Evolutionary conservation across 1,140 invertebrate species (phyloP).

Genomic region (Meloidogyne hapla): DNA sequence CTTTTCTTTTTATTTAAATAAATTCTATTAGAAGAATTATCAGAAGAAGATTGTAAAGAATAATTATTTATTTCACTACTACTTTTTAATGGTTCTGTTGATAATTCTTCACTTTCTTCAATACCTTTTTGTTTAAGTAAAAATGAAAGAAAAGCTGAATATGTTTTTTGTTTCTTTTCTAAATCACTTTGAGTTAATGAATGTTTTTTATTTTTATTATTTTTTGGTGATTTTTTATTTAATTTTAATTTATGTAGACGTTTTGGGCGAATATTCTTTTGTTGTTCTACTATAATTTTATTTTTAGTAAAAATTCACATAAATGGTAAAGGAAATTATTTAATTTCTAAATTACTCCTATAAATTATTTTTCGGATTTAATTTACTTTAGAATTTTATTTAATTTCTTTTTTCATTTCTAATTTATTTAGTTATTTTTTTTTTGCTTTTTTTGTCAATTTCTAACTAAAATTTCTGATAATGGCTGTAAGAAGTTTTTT

Average conservation of each 20-base stretch:
- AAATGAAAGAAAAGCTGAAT: not conserved
- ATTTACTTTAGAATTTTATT: too few relatives aligned
- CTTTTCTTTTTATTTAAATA: not conserved
- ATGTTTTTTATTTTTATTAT: not conserved
- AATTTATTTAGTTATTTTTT: too few relatives aligned
- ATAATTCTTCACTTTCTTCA: not conserved
- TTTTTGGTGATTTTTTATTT: not conserved
- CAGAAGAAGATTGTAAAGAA: not conserved
- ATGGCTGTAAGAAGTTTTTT: too few relatives aligned
- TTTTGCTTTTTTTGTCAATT: too few relatives aligned
- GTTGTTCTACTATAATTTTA: not conserved
- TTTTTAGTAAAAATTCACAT: too few relatives aligned
- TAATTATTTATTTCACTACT: not conserved
- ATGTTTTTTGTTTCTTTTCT: slow-evolving; percentile 6
- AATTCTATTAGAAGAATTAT: not conserved
- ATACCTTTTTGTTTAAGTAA: slow-evolving; percentile 6
- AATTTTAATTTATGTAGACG: not conserved
- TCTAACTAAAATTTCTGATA: too few relatives aligned
- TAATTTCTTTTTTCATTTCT: too few relatives aligned
- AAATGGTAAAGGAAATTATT: too few relatives aligned
- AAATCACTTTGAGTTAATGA: not conserved
- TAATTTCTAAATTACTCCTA: too few relatives aligned
- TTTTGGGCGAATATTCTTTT: not conserved
- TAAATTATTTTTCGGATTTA: too few relatives aligned
- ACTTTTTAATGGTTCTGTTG: slow-evolving; percentile 2